phyloP scores from a whole-genome alignment of 1,140 invertebrate species.

The Ladona fulva region DNA sequence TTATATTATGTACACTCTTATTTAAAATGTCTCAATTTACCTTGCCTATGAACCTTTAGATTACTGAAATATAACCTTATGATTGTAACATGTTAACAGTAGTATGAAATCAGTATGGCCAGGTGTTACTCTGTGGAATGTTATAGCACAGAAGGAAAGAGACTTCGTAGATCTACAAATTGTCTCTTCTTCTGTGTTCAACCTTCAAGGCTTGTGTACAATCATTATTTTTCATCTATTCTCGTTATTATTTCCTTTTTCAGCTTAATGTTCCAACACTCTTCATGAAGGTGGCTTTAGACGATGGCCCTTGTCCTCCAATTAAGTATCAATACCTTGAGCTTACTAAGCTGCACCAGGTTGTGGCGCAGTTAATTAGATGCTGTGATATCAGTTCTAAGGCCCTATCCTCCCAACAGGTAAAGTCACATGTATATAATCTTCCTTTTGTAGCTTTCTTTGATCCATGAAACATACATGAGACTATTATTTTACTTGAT shows the following conservation, averaged over 20 bases:
- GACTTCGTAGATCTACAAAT: too few relatives aligned
- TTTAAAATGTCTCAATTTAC: neutral
- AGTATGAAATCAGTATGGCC: too few relatives aligned
- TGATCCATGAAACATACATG: too few relatives aligned
- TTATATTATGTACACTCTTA: too few relatives aligned
- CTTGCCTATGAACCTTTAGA: too few relatives aligned
- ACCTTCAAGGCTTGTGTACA: too few relatives aligned
- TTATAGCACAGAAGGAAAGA: too few relatives aligned
- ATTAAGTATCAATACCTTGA: conserved; percentile 97
- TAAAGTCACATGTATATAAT: conserved; percentile 26
- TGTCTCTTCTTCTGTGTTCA: too few relatives aligned
- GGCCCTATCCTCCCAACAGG: conserved; percentile 55
- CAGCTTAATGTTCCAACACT: conserved; percentile 80
- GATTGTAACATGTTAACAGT: too few relatives aligned
- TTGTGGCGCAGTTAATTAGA: conserved; percentile 81
- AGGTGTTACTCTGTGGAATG: too few relatives aligned
- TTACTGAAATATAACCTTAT: too few relatives aligned
- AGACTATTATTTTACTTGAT: neutral
- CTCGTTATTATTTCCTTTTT: conserved; percentile 14
- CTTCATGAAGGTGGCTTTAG: conserved; percentile 85
- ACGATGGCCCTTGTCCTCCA: conserved; percentile 83
- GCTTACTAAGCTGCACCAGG: conserved; percentile 86
- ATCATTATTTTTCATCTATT: too few relatives aligned
- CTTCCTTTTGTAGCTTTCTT: neutral
- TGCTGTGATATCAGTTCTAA: conserved; percentile 85